phyloP scores from a whole-genome alignment of 1,140 invertebrate genomes.

The Magallana angulata region DNA sequence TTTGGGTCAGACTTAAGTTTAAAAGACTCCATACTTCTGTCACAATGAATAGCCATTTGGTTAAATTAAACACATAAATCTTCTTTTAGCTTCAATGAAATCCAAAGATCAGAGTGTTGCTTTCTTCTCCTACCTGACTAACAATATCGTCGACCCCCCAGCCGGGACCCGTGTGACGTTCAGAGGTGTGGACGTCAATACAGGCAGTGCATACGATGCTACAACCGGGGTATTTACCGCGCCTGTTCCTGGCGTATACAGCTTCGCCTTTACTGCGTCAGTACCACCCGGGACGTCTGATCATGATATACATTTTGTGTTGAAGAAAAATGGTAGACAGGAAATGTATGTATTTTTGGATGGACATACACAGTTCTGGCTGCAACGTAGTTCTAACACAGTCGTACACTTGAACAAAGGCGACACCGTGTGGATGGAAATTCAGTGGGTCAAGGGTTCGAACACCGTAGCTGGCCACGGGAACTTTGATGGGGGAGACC shows the following conservation, averaged over 20 bases:
- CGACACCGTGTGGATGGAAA: not conserved
- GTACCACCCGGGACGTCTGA: not conserved
- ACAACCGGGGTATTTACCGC: conserved; percentile 42
- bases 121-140: not conserved
- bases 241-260: conserved; percentile 8
- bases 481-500: not conserved
- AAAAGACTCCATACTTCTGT: not conserved
- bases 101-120: not conserved
- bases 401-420: not conserved
- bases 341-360: not conserved
- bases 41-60: not conserved
- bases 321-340: not conserved
- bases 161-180: not conserved
- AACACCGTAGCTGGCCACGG: not conserved
- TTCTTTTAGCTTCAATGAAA: not conserved
- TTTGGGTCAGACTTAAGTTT: too few relatives aligned
- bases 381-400: not conserved
- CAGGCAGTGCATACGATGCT: conserved; percentile 30
- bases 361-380: not conserved
- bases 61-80: not conserved
- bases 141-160: not conserved
- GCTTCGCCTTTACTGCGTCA: not conserved
- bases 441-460: not conserved
- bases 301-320: not conserved
- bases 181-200: not conserved